These are phyloP conservation scores for Thomomys bottae DNA, from an alignment of 2,113 vertebrate genomes.

Conservation along the genomic window DNA sequence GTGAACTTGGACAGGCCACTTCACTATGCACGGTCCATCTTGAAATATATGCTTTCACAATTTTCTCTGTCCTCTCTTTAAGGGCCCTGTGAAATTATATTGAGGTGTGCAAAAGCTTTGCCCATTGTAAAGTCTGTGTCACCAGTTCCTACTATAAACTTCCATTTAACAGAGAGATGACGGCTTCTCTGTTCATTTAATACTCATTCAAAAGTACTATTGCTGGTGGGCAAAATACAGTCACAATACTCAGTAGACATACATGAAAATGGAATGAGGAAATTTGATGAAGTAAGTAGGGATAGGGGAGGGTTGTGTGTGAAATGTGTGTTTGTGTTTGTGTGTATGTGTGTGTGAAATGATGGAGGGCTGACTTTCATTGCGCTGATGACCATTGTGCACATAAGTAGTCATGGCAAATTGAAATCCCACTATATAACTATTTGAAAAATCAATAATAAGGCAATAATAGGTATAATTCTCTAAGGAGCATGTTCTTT, in stretches of 20 bases:
- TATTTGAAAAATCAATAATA: too few relatives aligned
- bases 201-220: neutral
- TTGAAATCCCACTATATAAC: too few relatives aligned
- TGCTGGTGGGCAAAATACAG: too few relatives aligned
- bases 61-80: neutral
- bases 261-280: too few relatives aligned
- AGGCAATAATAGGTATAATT: neutral
- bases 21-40: neutral
- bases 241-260: too few relatives aligned
- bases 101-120: neutral
- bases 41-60: neutral
- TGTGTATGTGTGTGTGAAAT: too few relatives aligned
- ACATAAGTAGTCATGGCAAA: too few relatives aligned
- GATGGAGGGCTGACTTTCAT: too few relatives aligned
- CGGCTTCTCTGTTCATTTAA: conserved; percentile 23
- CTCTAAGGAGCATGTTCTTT: neutral
- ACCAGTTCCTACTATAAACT: neutral
- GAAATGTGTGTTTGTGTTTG: too few relatives aligned
- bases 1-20: neutral
- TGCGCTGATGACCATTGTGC: too few relatives aligned
- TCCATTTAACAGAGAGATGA: neutral
- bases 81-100: neutral
- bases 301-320: too few relatives aligned
- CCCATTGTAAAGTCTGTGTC: neutral
- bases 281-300: too few relatives aligned